Evolutionary conservation across 2,888 invertebrate species (phyloP).

Genomic region (Latrodectus hesperus): DNA sequence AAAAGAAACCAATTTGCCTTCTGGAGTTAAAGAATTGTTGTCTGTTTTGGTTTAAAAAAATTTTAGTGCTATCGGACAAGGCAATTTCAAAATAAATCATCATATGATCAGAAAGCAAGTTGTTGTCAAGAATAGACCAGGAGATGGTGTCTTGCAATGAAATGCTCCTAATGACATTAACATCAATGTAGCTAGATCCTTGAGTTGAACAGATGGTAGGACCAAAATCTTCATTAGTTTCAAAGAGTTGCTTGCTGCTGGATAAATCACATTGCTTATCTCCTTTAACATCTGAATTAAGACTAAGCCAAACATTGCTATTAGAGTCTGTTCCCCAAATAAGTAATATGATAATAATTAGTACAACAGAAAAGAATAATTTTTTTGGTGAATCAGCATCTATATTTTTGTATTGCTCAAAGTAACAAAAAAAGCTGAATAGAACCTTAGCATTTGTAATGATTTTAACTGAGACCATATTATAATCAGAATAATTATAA

Average conservation of each 20-base stretch:
- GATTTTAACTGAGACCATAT: background rate
- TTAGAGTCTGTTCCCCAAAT: background rate
- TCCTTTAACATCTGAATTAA: background rate
- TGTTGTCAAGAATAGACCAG: too few relatives aligned
- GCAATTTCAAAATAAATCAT: too few relatives aligned
- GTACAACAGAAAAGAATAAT: background rate
- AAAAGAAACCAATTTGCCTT: background rate
- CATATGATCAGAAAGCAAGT: too few relatives aligned
- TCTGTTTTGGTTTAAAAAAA: background rate
- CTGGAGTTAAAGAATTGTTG: background rate
- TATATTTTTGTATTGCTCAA: slow-evolving; percentile 10
- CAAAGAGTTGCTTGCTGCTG: background rate
- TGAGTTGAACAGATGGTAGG: background rate
- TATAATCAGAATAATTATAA: slow-evolving; percentile 13
- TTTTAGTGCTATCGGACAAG: background rate
- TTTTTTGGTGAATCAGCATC: background rate
- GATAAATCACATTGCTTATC: background rate
- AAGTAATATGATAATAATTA: background rate
- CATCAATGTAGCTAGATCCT: background rate
- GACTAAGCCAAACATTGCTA: slow-evolving; percentile 9
- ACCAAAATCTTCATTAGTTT: background rate
- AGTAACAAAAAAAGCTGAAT: slow-evolving; percentile 8
- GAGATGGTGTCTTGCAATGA: too few relatives aligned
- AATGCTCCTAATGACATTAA: background rate
- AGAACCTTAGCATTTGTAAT: background rate